Evolutionary conservation across 2,113 vertebrate genomes (phyloP).

Genomic region (Petroica traversi): DNA sequence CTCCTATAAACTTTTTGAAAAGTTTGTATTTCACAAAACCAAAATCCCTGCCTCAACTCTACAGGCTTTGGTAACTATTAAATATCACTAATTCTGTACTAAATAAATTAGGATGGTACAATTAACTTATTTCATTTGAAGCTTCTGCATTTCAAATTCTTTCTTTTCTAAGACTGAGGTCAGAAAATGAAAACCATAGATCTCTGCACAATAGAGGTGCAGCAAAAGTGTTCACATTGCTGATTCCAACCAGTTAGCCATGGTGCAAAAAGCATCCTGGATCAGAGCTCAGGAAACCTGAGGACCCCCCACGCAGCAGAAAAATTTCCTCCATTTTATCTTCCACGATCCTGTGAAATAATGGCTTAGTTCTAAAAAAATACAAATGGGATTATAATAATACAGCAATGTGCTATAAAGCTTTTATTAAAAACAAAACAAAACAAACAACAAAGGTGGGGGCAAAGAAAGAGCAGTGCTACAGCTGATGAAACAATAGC

Average conservation of each 20-base stretch:
- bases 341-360: background rate
- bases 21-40: background rate
- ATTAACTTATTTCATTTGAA: background rate
- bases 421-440: background rate
- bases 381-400: background rate
- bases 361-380: background rate
- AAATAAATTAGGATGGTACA: background rate
- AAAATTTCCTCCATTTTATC: background rate
- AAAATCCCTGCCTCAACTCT: background rate
- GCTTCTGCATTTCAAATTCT: background rate
- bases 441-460: background rate
- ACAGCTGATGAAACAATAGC: background rate
- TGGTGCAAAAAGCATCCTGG: background rate
- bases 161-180: background rate
- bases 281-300: background rate
- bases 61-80: background rate
- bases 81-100: background rate
- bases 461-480: background rate
- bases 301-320: fast-evolving
- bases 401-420: background rate
- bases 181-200: background rate
- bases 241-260: background rate
- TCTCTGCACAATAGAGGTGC: background rate
- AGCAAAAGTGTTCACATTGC: background rate
- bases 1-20: background rate